These are phyloP conservation scores for Oenanthe melanoleuca DNA, from an alignment of 2,113 vertebrate genomes.

Conservation along the genomic window DNA sequence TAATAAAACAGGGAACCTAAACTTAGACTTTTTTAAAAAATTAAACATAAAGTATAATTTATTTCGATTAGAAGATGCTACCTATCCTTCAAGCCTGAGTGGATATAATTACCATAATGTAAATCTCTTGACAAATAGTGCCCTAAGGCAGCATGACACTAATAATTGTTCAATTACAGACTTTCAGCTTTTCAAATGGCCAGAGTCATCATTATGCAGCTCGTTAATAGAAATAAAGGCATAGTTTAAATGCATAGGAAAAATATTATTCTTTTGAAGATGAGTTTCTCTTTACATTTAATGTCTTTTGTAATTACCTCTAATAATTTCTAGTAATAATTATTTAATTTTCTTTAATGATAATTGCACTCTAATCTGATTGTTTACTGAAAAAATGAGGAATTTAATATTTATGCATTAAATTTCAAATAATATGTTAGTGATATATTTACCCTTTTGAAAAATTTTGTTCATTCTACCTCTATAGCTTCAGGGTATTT, in stretches of 20 bases:
- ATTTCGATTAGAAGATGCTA: constrained; percentile 78
- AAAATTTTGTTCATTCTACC: neutral
- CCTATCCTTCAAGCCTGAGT: constrained; percentile 85
- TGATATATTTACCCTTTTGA: neutral
- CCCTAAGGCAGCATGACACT: constrained; percentile 74
- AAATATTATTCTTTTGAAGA: constrained; percentile 66
- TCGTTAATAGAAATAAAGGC: constrained; percentile 63
- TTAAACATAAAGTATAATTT: constrained; percentile 68
- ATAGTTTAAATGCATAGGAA: constrained; percentile 59
- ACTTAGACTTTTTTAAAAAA: neutral
- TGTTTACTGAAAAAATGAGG: constrained; percentile 35
- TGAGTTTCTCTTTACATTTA: constrained; percentile 66
- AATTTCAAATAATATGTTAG: neutral
- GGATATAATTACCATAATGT: constrained; percentile 80
- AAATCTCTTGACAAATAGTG: constrained; percentile 82
- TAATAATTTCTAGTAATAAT: constrained; percentile 60
- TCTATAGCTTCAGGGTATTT: neutral
- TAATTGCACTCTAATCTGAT: constrained; percentile 46
- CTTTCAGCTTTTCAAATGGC: constrained; percentile 76
- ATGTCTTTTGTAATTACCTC: constrained; percentile 57
- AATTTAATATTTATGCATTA: neutral
- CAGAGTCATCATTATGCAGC: constrained; percentile 70
- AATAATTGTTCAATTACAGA: constrained; percentile 84
- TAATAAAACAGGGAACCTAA: constrained; percentile 38
- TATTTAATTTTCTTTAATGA: constrained; percentile 55